Base-by-base conservation (phyloP, 2,113 vertebrate species). In the Daphoenositta chrysoptera region DNA sequence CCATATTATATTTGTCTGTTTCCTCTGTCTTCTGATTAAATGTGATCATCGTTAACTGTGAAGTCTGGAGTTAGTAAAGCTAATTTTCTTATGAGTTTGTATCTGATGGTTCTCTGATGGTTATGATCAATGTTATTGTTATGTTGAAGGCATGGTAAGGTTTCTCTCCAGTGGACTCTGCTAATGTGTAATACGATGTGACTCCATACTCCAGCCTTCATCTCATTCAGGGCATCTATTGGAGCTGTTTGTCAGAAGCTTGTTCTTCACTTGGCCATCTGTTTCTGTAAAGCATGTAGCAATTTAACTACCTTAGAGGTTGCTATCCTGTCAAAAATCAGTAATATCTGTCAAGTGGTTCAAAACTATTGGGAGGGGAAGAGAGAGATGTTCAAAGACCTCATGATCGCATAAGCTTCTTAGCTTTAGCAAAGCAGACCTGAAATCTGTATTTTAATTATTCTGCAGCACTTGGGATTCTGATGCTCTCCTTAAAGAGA, bases 401-500 rank as follows among this genome's bases (percentile, higher is more conserved):
- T 89, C 2, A 6, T 97, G 94, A 95, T 71, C 56, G 7, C 30
- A 31, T 97, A 97, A 97, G 89, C 95, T 91, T 87, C 96, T 97
- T 97, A 96, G 64, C 76, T 93, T 81, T 78, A 89, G 91, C 89
- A 92, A 81, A 89, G 89, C 83, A 94, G 94, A 91, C 83, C 80
- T 70, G 93, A 95, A 96, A 87, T 93, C 93, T 97, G 89, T 78
- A 66, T 93, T 96, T 94, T 83, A 94, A 91, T 96, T 91, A 92
- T 75, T 87, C 68, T 90, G 51, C 60, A 70, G 60, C 47, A 44
- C 68, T 96, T 84, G 77, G 66, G 64, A 58, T 90, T 92, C 83
- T 91, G 60, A 68, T 89, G 83, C 15, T 68, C 6, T 89, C 72
- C 72, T 81, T 94, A 91, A 94, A 73, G 76, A 84, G 37, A 71